Evolutionary conservation across 2,888 invertebrate genomes (phyloP).

Genomic region (Congeria kusceri): DNA sequence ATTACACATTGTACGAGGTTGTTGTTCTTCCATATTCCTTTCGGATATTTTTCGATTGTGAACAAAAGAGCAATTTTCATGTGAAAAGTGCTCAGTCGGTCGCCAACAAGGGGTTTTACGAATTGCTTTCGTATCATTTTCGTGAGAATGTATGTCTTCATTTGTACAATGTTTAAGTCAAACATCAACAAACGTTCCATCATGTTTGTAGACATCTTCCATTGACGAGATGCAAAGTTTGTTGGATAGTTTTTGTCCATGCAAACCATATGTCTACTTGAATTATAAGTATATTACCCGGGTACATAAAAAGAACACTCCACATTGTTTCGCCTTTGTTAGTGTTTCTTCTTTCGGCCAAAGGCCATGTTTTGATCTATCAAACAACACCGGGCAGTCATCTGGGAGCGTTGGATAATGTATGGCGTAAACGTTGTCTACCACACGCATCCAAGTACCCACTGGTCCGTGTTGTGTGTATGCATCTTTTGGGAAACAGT

Average conservation of each 20-base stretch:
- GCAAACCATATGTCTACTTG: too few relatives aligned
- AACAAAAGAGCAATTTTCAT: background rate
- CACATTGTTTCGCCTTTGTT: background rate
- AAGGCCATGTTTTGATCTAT: background rate
- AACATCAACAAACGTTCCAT: background rate
- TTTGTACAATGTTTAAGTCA: background rate
- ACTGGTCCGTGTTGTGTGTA: too few relatives aligned
- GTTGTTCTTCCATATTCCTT: background rate
- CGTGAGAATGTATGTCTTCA: background rate
- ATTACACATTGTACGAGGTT: slow-evolving; percentile 1
- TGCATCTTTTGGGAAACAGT: too few relatives aligned
- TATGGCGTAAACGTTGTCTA: too few relatives aligned
- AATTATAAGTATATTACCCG: background rate
- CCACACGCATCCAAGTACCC: too few relatives aligned
- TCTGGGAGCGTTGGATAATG: background rate
- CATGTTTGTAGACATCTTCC: slow-evolving; percentile 1
- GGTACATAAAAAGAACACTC: background rate
- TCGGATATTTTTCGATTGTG: slow-evolving; percentile 2
- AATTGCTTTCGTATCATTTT: background rate
- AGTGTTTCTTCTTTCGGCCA: background rate
- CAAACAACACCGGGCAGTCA: background rate
- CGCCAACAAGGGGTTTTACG: background rate
- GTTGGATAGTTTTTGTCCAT: too few relatives aligned
- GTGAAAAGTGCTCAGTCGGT: background rate
- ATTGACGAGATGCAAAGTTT: background rate